Evolutionary conservation across 1,140 invertebrate species (phyloP).

Genomic region (Triops longicaudatus): DNA sequence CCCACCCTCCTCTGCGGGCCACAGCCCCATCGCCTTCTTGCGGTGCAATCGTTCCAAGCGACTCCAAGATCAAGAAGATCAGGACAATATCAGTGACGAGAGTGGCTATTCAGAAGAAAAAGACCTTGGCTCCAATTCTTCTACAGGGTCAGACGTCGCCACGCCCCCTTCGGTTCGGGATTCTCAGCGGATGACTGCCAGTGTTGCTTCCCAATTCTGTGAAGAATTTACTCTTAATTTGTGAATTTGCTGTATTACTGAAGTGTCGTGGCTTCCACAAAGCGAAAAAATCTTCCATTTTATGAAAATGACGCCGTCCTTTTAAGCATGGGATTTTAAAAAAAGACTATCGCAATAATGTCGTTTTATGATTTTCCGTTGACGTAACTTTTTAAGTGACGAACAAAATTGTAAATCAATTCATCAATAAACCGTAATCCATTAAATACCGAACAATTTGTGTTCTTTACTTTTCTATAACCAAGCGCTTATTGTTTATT

Average conservation of each 20-base stretch:
- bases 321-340: neutral
- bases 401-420: conserved; percentile 2
- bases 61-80: conserved; percentile 29
- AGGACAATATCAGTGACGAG: conserved; percentile 39
- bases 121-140: conserved; percentile 14
- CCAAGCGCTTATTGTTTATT: no score
- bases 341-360: neutral
- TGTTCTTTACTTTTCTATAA: no score
- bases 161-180: neutral
- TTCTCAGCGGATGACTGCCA: neutral
- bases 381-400: neutral
- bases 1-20: conserved; percentile 20
- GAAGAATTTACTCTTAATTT: conserved; percentile 28
- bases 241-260: neutral
- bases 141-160: neutral
- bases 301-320: neutral
- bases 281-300: neutral
- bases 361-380: neutral
- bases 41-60: neutral
- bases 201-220: conserved; percentile 15
- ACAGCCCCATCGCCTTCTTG: conserved; percentile 23
- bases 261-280: neutral
- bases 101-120: conserved; percentile 39
- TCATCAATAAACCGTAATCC: neutral
- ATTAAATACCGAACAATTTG: neutral